phyloP scores from a whole-genome alignment of 2,888 invertebrate genomes.

The Ariolimax columbianus region DNA sequence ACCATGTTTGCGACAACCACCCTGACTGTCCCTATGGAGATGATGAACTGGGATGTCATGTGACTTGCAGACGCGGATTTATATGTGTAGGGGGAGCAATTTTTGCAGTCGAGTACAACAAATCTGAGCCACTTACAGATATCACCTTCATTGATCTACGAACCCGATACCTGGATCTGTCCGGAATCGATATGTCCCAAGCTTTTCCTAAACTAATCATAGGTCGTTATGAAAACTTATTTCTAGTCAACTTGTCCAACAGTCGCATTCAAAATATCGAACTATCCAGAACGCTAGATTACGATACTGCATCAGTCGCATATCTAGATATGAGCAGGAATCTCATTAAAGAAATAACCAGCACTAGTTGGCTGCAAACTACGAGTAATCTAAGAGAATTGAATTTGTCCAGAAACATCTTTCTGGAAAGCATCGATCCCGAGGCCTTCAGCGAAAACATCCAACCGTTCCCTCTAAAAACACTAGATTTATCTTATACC shows the following conservation, averaged over 20 bases:
- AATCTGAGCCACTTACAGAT: background rate
- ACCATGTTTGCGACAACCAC: conserved; percentile 30
- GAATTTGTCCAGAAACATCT: background rate
- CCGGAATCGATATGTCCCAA: background rate
- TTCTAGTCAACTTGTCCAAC: background rate
- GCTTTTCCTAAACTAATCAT: background rate
- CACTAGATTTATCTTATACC: conserved; percentile 34
- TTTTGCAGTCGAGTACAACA: background rate
- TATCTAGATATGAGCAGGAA: conserved; percentile 12
- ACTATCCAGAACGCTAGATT: too few relatives aligned
- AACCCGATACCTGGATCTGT: conserved; percentile 22
- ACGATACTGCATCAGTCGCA: background rate
- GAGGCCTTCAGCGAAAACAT: background rate
- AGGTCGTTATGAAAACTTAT: background rate
- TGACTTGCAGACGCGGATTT: background rate
- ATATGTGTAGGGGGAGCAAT: background rate
- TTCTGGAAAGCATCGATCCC: background rate
- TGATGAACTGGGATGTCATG: conserved; percentile 32
- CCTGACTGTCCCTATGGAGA: conserved; percentile 12
- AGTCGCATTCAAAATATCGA: background rate
- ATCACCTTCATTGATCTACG: background rate
- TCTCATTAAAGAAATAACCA: background rate
- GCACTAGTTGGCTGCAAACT: background rate
- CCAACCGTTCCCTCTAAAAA: background rate
- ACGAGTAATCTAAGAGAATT: background rate